phyloP scores from a whole-genome alignment of 2,113 vertebrate genomes.

The rabbit (Oryctolagus cuniculus) region mOryCun1.1 NC_091434.1:141473001-141473500 shows the following conservation, averaged over 20 bases:
- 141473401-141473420: conserved; percentile 19
- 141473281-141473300: neutral
- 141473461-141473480: conserved; percentile 46
- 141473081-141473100: no score
- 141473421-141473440: neutral
- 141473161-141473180: no score
- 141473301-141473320: neutral
- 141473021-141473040: no score
- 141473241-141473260: neutral
- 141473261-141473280: neutral
- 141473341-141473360: neutral
- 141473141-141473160: no score
- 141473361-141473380: neutral
- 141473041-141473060: no score
- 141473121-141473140: no score
- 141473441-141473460: conserved; percentile 6
- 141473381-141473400: neutral
- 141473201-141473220: neutral
- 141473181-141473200: conserved; percentile 18
- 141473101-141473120: no score
- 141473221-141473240: neutral
- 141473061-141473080: no score
- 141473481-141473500: neutral
- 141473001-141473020: no score
- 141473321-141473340: neutral